phyloP scores from a whole-genome alignment of 2,888 invertebrate species.

The Nomada hirtipes region DNA sequence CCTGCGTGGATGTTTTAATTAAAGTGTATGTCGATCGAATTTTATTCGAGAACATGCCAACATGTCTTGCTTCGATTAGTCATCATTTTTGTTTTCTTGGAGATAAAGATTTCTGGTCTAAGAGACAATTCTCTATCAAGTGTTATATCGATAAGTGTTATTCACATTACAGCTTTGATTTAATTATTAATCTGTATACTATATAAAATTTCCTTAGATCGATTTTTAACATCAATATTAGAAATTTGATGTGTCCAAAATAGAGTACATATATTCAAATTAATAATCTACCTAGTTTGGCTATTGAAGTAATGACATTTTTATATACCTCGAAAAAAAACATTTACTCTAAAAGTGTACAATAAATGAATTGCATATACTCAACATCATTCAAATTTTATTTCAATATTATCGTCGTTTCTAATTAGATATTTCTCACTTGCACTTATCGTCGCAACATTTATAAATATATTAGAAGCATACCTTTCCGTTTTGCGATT shows the following conservation, averaged over 20 bases:
- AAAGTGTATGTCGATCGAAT: neutral
- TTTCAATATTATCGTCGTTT: neutral
- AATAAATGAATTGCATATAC: neutral
- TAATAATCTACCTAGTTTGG: no score
- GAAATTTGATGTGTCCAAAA: no score
- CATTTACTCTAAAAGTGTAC: neutral
- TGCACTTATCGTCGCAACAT: neutral
- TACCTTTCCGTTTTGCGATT: neutral
- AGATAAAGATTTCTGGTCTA: no score
- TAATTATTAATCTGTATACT: no score
- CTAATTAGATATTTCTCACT: neutral
- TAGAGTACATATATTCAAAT: no score
- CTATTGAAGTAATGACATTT: no score
- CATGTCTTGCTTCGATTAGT: neutral
- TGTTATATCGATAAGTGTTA: no score
- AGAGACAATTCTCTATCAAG: no score
- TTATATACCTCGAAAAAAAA: no score
- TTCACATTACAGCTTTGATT: no score
- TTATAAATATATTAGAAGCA: neutral
- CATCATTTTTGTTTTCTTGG: neutral
- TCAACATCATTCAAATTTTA: neutral
- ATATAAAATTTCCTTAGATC: no score
- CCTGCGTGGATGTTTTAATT: conserved; percentile 10
- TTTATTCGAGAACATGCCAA: neutral
- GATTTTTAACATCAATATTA: no score